phyloP scores from a whole-genome alignment of 92 coral and sea anemone genomes.

The Nematostella vectensis region DNA sequence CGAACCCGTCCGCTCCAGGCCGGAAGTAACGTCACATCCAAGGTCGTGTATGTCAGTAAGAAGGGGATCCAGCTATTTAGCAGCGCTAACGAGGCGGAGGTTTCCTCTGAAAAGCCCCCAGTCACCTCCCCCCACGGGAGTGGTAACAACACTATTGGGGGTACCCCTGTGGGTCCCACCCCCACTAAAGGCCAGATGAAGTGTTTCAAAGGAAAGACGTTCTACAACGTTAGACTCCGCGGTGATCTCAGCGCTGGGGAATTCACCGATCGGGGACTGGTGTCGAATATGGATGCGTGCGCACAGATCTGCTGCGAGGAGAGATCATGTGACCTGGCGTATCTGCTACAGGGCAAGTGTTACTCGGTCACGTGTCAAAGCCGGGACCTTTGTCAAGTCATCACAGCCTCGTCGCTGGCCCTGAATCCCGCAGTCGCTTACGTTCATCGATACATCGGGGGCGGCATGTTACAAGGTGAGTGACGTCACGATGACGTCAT shows the following conservation, averaged over 20 bases:
- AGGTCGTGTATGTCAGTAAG: constrained; percentile 62
- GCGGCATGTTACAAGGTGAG: constrained; percentile 37
- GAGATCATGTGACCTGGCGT: constrained; percentile 83
- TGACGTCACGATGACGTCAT: background rate
- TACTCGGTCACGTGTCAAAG: constrained; percentile 74
- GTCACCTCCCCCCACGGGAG: background rate
- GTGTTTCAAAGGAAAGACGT: constrained; percentile 57
- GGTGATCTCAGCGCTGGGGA: constrained; percentile 80
- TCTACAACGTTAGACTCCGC: constrained; percentile 57
- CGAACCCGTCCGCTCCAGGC: constrained; percentile 67
- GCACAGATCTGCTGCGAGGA: constrained; percentile 65
- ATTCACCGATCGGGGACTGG: constrained; percentile 69
- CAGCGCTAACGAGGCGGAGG: constrained; percentile 62
- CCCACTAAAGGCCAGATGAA: constrained; percentile 7
- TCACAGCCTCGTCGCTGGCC: constrained; percentile 57
- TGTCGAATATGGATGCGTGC: constrained; percentile 61
- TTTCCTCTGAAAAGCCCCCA: constrained; percentile 9
- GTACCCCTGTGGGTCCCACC: background rate
- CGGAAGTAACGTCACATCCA: constrained; percentile 44
- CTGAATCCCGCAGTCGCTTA: constrained; percentile 66
- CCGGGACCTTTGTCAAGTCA: constrained; percentile 50
- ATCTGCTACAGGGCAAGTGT: constrained; percentile 63
- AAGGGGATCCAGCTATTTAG: constrained; percentile 55
- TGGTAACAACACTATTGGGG: constrained; percentile 2
- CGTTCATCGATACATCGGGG: constrained; percentile 38